A percentile compares a stretch with the other conserved stretches of the same genome.
These are phyloP conservation scores for Euphydryas editha DNA, from an alignment of 2,888 invertebrate species.

Conservation along the genomic window DNA sequence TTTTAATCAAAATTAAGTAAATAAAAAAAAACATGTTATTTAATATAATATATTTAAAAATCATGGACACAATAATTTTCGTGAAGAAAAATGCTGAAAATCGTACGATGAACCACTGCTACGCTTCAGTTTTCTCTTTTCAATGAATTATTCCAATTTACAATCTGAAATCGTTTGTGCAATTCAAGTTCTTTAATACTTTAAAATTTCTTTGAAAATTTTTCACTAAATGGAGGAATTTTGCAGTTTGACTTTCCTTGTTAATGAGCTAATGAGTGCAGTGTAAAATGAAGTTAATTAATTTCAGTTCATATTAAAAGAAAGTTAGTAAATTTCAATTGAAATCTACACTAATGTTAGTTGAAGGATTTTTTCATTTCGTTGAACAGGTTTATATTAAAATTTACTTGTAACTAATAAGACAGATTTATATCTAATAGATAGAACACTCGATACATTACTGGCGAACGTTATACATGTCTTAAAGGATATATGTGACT, in stretches of 20 bases:
- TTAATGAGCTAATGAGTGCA: not conserved
- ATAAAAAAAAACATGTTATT: too few species aligned
- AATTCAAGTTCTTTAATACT: slow-evolving; percentile 14
- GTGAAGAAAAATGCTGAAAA: not conserved
- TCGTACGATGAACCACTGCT: not conserved
- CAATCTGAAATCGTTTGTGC: slow-evolving; percentile 29
- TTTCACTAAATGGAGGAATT: not conserved
- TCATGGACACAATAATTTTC: not conserved
- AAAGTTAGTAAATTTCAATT: not conserved
- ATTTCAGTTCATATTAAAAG: not conserved
- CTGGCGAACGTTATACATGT: not conserved
- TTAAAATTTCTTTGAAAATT: not conserved
- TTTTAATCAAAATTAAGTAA: too few species aligned
- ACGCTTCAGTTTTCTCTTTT: slow-evolving; percentile 10
- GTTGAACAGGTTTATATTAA: too few species aligned
- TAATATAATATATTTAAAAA: not conserved
- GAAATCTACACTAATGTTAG: not conserved
- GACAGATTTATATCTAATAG: too few species aligned
- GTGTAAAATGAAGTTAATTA: not conserved
- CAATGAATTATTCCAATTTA: slow-evolving; percentile 30
- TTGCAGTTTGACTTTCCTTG: not conserved
- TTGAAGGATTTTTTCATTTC: too few species aligned
- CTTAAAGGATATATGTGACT: not conserved
- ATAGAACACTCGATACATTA: too few species aligned
- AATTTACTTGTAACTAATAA: too few species aligned